Conservation (phyloP, 1,140 invertebrate genomes). For the Dreissena rostriformis region DNA sequence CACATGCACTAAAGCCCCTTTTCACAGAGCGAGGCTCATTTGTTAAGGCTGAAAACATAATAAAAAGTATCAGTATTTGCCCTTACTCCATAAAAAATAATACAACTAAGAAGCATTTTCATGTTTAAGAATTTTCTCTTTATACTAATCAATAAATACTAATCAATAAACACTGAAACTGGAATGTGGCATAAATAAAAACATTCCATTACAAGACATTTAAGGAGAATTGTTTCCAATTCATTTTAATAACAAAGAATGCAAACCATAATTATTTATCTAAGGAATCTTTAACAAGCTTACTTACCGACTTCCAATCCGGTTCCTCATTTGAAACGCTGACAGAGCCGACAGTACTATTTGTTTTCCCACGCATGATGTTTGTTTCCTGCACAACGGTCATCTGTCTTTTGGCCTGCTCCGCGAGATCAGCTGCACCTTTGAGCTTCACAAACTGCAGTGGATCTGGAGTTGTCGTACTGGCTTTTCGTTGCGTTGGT, state of each 20-base stretch:
- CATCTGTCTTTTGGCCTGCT: conserved; percentile 92
- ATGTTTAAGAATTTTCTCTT: too few relatives aligned
- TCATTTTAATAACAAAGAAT: too few relatives aligned
- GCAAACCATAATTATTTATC: too few relatives aligned
- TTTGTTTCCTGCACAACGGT: conserved; percentile 92
- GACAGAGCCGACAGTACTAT: conserved; percentile 83
- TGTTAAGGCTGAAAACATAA: too few relatives aligned
- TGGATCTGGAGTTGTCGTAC: conserved; percentile 84
- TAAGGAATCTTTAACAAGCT: too few relatives aligned
- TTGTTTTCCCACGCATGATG: conserved; percentile 85
- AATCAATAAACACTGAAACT: too few relatives aligned
- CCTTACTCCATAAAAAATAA: too few relatives aligned
- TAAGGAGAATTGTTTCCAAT: background rate
- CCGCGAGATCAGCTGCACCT: conserved; percentile 84
- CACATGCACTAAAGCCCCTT: too few relatives aligned
- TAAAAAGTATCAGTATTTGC: too few relatives aligned
- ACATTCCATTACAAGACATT: background rate
- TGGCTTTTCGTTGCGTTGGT: conserved; percentile 38
- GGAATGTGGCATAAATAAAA: background rate
- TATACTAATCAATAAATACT: too few relatives aligned
- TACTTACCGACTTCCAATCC: conserved; percentile 95
- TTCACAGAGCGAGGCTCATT: too few relatives aligned
- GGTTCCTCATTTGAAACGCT: conserved; percentile 83
- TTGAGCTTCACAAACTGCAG: conserved; percentile 91
- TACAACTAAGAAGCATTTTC: too few relatives aligned